A percentile compares a stretch with the other conserved stretches of the same genome.
Conservation (phyloP, 2,797 vertebrate genomes). For the Smutsia temminckii region DNA sequence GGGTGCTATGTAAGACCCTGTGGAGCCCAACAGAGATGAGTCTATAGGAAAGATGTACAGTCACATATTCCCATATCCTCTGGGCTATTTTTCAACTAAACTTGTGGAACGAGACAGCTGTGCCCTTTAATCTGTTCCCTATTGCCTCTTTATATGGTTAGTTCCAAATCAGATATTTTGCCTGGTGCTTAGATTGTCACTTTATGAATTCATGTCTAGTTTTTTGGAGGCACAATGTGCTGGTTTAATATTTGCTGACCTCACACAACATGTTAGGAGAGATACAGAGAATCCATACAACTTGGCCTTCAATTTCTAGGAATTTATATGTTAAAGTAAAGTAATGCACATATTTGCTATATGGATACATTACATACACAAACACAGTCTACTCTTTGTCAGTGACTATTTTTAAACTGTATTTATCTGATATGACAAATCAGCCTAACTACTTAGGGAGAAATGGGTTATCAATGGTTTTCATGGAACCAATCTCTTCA, state of each 20-base stretch:
- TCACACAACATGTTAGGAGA: constrained; percentile 43
- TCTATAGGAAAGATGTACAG: constrained; percentile 51
- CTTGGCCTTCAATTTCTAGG: neutral
- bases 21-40: neutral
- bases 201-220: constrained; percentile 67
- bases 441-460: neutral
- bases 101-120: constrained; percentile 62
- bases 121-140: constrained; percentile 70
- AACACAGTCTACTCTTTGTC: neutral
- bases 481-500: constrained; percentile 23
- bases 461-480: constrained; percentile 18
- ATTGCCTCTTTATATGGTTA: constrained; percentile 69
- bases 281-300: neutral
- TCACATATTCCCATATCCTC: constrained; percentile 57
- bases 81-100: constrained; percentile 66
- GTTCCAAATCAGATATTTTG: constrained; percentile 70
- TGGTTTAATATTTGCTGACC: constrained; percentile 68
- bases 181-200: constrained; percentile 57
- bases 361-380: neutral
- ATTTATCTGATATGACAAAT: constrained; percentile 19
- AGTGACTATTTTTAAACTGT: neutral
- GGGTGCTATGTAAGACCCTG: neutral
- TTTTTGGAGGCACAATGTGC: constrained; percentile 51
- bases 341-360: neutral
- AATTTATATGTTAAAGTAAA: constrained; percentile 57